Conservation (phyloP, 2,113 vertebrate species). For the Lutjanus erythropterus region DNA sequence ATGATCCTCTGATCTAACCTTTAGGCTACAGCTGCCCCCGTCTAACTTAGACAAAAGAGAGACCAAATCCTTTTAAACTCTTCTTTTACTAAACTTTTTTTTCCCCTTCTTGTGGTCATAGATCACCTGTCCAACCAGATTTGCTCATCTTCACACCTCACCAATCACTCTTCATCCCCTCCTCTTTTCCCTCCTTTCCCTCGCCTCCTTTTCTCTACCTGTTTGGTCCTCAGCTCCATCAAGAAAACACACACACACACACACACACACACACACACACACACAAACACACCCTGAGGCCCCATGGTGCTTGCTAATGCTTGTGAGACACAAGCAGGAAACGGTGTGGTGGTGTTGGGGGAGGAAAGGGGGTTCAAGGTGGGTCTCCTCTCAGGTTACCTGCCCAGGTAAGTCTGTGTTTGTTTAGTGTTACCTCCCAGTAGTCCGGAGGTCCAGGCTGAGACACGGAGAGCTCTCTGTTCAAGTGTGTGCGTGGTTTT, state of each 20-base stretch:
- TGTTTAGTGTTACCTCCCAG: constrained; percentile 82
- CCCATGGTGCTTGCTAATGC: constrained; percentile 46
- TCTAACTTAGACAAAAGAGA: constrained; percentile 46
- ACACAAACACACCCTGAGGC: constrained; percentile 54
- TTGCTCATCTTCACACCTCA: constrained; percentile 80
- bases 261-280: constrained; percentile 48
- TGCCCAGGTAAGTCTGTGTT: constrained; percentile 85
- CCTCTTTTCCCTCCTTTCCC: constrained; percentile 11
- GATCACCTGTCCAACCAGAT: constrained; percentile 69
- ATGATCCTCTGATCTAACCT: constrained; percentile 55
- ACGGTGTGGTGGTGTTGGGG: constrained; percentile 21
- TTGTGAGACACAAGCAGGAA: constrained; percentile 75
- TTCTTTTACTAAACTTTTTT: constrained; percentile 21
- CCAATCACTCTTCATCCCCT: constrained; percentile 77
- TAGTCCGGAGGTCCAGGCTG: constrained; percentile 77
- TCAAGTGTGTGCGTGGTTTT: constrained; percentile 39
- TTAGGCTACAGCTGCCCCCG: constrained; percentile 28
- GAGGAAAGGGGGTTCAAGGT: constrained; percentile 50
- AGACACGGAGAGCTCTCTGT: constrained; percentile 58
- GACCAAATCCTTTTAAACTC: constrained; percentile 55
- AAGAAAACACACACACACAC: constrained; percentile 56
- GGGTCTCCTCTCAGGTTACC: constrained; percentile 82
- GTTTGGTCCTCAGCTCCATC: constrained; percentile 67
- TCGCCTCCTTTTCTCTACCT: constrained; percentile 28
- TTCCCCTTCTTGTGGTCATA: constrained; percentile 25